Evolutionary conservation across 2,888 invertebrate genomes (phyloP).

Genomic region (Drosophila pseudotalamancana): DNA sequence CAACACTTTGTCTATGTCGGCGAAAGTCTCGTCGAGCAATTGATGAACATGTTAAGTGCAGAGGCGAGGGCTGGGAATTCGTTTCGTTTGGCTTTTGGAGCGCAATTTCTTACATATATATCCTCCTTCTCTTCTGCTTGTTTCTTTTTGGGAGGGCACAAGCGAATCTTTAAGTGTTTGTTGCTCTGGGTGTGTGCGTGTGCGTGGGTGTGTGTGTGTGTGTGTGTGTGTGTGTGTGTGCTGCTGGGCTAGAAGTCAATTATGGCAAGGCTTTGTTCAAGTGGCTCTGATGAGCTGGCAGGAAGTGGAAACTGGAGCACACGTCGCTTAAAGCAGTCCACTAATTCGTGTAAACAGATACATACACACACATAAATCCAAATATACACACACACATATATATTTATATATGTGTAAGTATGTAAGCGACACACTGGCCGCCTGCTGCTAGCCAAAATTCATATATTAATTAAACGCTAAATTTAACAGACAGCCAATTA

Average conservation of each 20-base stretch:
- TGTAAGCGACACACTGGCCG: slow-evolving; percentile 9
- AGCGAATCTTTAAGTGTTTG: slow-evolving; percentile 8
- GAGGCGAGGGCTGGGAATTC: slow-evolving; percentile 59
- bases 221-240: slow-evolving; percentile 16
- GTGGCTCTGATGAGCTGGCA: slow-evolving; percentile 49
- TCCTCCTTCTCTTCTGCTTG: not conserved
- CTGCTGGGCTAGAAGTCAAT: slow-evolving; percentile 64
- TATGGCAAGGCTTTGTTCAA: slow-evolving; percentile 70
- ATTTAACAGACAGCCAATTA: slow-evolving; percentile 77
- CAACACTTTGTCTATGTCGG: slow-evolving; percentile 70
- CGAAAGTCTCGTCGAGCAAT: slow-evolving; percentile 64
- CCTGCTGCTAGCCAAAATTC: slow-evolving; percentile 41
- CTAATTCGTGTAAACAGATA: slow-evolving; percentile 24
- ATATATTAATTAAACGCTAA: slow-evolving; percentile 77
- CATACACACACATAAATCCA: not conserved
- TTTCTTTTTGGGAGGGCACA: not conserved
- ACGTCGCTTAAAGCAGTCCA: slow-evolving; percentile 46
- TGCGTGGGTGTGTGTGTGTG: slow-evolving; percentile 15
- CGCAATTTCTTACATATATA: slow-evolving; percentile 36
- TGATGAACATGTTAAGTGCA: slow-evolving; percentile 80
- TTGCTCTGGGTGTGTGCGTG: not conserved
- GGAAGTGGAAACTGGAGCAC: slow-evolving; percentile 64
- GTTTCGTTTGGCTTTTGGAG: slow-evolving; percentile 61
- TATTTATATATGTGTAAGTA: too few relatives aligned
- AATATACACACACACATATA: not conserved